phyloP scores from a whole-genome alignment of 2,113 vertebrate species.

The Climacteris rufus region DNA sequence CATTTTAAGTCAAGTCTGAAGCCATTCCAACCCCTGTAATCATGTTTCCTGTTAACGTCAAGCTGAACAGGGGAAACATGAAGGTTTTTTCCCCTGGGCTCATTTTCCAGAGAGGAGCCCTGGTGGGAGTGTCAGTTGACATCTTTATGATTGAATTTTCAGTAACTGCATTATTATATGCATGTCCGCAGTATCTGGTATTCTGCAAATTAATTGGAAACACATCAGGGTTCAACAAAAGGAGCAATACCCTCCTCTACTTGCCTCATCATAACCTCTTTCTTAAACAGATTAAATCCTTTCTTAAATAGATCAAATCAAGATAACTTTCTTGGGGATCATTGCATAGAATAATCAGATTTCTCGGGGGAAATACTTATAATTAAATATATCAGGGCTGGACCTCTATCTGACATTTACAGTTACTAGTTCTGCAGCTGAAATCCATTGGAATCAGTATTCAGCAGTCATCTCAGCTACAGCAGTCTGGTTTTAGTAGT shows the following conservation, averaged over 20 bases:
- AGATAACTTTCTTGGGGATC: constrained; percentile 24
- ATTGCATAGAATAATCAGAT: constrained; percentile 11
- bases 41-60: background rate
- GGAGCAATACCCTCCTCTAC: background rate
- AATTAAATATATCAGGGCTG: background rate
- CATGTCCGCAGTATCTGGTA: background rate
- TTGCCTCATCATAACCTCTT: background rate
- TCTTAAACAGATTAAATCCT: constrained; percentile 27
- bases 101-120: background rate
- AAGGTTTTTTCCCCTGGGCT: background rate
- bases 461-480: background rate
- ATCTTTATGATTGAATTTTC: constrained; percentile 5
- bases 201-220: constrained; percentile 25
- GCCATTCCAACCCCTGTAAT: background rate
- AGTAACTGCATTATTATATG: constrained; percentile 13
- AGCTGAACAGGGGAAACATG: background rate
- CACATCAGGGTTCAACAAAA: constrained; percentile 12
- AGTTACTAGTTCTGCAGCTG: background rate
- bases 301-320: constrained; percentile 31
- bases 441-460: background rate
- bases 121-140: background rate
- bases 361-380: constrained; percentile 20
- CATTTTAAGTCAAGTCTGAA: background rate
- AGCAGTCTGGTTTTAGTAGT: background rate
- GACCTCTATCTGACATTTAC: constrained; percentile 15